Conservation (phyloP, 2,888 invertebrate genomes). For the Caenorhabditis afra region DNA sequence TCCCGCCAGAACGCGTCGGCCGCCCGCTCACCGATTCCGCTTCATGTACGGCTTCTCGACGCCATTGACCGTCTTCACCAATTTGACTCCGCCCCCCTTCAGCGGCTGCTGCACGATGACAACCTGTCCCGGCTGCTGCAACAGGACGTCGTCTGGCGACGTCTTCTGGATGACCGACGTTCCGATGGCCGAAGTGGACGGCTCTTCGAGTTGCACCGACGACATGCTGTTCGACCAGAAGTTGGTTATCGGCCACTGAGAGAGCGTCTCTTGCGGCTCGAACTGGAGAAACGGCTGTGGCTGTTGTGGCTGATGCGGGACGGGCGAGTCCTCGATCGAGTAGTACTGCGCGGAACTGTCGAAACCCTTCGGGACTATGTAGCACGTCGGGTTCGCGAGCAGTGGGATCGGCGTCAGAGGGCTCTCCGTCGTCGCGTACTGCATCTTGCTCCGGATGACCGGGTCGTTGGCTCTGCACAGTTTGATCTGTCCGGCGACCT, state of each 20-base stretch:
- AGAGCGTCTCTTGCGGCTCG: constrained; percentile 11
- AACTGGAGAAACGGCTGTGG: constrained; percentile 29
- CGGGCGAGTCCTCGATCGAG: background rate
- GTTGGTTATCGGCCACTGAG: constrained; percentile 46
- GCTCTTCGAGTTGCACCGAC: constrained; percentile 18
- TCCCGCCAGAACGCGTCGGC: background rate
- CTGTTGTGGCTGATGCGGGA: background rate
- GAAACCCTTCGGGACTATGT: constrained; percentile 28
- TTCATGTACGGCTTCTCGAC: constrained; percentile 69
- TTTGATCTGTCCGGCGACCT: constrained; percentile 58
- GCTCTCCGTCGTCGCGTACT: constrained; percentile 10
- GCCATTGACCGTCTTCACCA: constrained; percentile 6
- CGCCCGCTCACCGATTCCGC: constrained; percentile 58
- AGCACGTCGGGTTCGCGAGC: constrained; percentile 1
- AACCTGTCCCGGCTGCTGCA: constrained; percentile 15
- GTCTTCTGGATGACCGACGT: constrained; percentile 45
- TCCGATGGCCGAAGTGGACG: constrained; percentile 41
- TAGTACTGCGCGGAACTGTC: constrained; percentile 29
- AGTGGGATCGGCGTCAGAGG: constrained; percentile 24
- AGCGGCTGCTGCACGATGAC: constrained; percentile 1
- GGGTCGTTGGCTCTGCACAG: constrained; percentile 43
- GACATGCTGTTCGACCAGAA: constrained; percentile 27
- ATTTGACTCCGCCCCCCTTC: constrained; percentile 12
- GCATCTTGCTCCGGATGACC: constrained; percentile 25
- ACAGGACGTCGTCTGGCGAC: background rate